Evolutionary conservation across 2,113 vertebrate genomes (phyloP).

Genomic region (Gymnarchus niloticus): DNA sequence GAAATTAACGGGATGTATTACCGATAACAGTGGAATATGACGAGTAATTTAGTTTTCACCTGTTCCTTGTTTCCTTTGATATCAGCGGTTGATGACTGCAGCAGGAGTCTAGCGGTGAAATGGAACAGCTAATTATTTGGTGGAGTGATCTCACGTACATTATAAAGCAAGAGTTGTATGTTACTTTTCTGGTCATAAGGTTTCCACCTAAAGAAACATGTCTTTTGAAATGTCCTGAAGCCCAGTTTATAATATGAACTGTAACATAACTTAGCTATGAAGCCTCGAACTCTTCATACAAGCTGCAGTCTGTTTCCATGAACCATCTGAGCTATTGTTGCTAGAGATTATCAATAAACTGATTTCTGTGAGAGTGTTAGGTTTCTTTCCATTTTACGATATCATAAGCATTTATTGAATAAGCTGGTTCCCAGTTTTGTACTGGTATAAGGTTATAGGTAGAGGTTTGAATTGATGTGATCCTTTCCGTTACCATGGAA

Average conservation of each 20-base stretch:
- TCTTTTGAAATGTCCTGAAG: background rate
- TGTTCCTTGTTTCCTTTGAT: too few relatives aligned
- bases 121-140: background rate
- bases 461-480: background rate
- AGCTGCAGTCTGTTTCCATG: background rate
- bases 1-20: background rate
- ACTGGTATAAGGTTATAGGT: background rate
- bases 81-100: background rate
- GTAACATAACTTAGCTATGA: background rate
- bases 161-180: background rate
- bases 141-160: background rate
- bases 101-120: background rate
- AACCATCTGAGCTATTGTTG: background rate
- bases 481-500: background rate
- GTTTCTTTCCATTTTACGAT: background rate
- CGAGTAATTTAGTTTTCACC: background rate
- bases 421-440: background rate
- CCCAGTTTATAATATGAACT: background rate
- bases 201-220: background rate
- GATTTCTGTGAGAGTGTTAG: background rate
- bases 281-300: background rate
- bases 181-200: background rate
- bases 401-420: background rate
- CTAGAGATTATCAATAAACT: background rate
- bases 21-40: background rate